A percentile compares a stretch with the other conserved stretches of the same genome.
These are phyloP conservation scores for Capitulum mitella DNA, from an alignment of 2,888 invertebrate genomes.

Conservation along the genomic window DNA sequence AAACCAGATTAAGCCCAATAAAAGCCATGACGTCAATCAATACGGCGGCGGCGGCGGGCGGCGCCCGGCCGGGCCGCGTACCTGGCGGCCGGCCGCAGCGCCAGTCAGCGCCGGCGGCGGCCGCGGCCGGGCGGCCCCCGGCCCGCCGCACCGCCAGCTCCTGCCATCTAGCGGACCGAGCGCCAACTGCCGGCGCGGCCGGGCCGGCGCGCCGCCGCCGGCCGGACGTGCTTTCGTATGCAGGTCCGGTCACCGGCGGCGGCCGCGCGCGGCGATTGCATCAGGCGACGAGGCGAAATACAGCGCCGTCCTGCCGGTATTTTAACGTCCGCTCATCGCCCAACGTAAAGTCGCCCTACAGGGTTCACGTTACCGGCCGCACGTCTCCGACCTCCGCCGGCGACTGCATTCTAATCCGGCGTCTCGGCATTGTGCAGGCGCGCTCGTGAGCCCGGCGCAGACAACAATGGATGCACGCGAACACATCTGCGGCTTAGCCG, in stretches of 20 bases:
- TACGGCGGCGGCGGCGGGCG: neutral
- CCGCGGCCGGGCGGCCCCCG: neutral
- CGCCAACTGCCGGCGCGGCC: neutral
- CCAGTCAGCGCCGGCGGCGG: neutral
- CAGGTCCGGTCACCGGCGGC: neutral
- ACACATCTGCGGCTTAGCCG: neutral
- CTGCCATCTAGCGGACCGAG: neutral
- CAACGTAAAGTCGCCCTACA: neutral
- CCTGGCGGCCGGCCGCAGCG: neutral
- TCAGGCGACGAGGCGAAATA: neutral
- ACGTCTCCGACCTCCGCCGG: neutral
- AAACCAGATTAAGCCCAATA: slow-evolving; percentile 23
- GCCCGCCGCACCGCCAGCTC: slow-evolving; percentile 10
- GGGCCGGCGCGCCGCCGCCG: neutral
- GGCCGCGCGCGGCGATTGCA: neutral
- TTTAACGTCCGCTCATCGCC: neutral
- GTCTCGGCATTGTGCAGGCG: neutral
- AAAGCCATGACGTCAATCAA: slow-evolving; percentile 22
- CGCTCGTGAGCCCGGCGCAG: neutral
- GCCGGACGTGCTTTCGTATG: neutral
- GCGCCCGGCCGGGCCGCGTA: neutral
- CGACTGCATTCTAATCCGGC: neutral
- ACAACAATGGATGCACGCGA: neutral
- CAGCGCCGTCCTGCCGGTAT: neutral
- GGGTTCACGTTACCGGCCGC: neutral